A percentile compares a stretch with the other conserved stretches of the same genome.
Evolutionary conservation across 2,888 invertebrate genomes (phyloP).

Genomic region (Oegoconia quadripuncta): DNA sequence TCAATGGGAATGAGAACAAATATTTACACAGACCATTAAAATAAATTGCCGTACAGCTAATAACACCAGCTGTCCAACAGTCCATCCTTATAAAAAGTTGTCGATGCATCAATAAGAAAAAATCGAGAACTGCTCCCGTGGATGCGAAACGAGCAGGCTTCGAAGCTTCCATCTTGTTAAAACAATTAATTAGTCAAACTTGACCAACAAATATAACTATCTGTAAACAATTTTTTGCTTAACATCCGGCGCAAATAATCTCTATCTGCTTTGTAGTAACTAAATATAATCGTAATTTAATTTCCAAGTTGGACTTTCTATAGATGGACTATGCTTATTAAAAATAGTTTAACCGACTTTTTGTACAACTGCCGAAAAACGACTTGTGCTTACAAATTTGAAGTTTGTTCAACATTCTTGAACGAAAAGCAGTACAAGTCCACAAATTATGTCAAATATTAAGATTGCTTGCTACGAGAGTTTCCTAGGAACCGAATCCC

Average conservation of each 20-base stretch:
- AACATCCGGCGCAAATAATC: not conserved
- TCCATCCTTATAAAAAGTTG: slow-evolving; percentile 45
- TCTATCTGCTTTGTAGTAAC: too few species aligned
- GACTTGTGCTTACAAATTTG: too few species aligned
- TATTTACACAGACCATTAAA: slow-evolving; percentile 46
- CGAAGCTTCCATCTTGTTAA: slow-evolving; percentile 8
- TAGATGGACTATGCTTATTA: too few species aligned
- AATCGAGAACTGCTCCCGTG: not conserved
- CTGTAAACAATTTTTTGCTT: not conserved
- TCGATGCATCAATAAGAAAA: slow-evolving; percentile 19
- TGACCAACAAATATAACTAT: not conserved
- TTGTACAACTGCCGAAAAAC: too few species aligned
- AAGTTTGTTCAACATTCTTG: too few species aligned
- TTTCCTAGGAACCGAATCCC: too few species aligned
- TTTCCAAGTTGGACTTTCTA: too few species aligned
- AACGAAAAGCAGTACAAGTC: too few species aligned
- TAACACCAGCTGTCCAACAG: slow-evolving; percentile 30
- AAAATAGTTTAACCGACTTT: too few species aligned
- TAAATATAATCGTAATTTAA: too few species aligned
- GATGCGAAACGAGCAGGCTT: not conserved
- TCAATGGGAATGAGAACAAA: slow-evolving; percentile 30
- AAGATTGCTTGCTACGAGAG: too few species aligned
- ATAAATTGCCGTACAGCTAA: slow-evolving; percentile 41
- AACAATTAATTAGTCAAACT: slow-evolving; percentile 6
- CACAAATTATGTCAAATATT: too few species aligned